Conservation (phyloP, 2,888 invertebrate species). For the Saturnia pavonia region DNA sequence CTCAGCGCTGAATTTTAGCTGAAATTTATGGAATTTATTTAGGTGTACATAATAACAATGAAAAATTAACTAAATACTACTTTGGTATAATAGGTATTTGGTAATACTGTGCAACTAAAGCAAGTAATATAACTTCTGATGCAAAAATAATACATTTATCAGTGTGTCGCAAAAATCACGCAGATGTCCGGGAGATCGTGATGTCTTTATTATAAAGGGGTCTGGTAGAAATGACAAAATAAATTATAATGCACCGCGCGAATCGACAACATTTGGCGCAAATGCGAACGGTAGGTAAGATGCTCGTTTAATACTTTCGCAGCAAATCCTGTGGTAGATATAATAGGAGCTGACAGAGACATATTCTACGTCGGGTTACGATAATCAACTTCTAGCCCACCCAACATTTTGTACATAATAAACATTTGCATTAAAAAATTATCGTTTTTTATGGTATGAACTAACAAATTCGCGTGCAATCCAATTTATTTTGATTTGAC, state of each 20-base stretch:
- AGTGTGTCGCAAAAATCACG: constrained; percentile 27
- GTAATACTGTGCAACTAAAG: not conserved
- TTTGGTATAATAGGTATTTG: too few relatives aligned
- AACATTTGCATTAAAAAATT: too few relatives aligned
- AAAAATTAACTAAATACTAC: too few relatives aligned
- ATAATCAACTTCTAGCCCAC: not conserved
- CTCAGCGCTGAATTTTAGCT: too few relatives aligned
- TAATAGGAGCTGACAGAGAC: not conserved
- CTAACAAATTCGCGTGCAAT: too few relatives aligned
- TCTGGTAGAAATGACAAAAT: constrained; percentile 51
- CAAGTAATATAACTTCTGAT: constrained; percentile 9
- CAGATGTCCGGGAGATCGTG: constrained; percentile 42
- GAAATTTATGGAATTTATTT: too few relatives aligned
- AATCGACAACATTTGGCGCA: constrained; percentile 42
- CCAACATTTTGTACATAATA: not conserved
- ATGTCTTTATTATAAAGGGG: constrained; percentile 52
- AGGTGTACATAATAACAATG: too few relatives aligned
- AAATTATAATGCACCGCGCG: constrained; percentile 49
- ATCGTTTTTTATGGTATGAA: too few relatives aligned
- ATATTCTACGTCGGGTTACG: not conserved
- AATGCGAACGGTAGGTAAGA: constrained; percentile 24
- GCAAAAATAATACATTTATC: constrained; percentile 24
- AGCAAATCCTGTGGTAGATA: not conserved
- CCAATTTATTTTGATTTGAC: too few relatives aligned
- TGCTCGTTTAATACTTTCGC: constrained; percentile 29